Evolutionary conservation across 2,888 invertebrate species (phyloP), one percentile per base, ranked within the genome.

Genomic region (Corythucha ciliata): DNA sequence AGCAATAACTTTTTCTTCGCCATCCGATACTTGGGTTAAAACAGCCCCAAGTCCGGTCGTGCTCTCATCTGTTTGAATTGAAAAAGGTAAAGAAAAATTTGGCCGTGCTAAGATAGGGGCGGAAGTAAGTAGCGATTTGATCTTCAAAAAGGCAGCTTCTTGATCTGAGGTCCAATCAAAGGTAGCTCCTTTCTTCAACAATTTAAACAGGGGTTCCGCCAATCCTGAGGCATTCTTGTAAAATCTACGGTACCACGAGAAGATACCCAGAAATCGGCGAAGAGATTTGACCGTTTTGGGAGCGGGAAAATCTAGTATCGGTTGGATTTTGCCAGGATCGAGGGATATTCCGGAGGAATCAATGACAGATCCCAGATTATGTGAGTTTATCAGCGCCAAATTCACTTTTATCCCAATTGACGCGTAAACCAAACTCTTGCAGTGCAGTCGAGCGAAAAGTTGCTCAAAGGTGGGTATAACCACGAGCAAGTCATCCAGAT

Each of bases 161-260:
- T 57, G 53, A 4, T 37, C 48, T 0, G 16, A 8, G 0, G 25
- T 37, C 57, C 54, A 58, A 3, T 20, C 18, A 57, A 39, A 49
- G n/a, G 10, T 5, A 5, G 12, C 16, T 3, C 14, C 40, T 18
- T 55, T 58, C 25, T 57, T 55, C 2, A 59, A 25, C 5, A 64
- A 40, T 1, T 52, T 21, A 10, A 55, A 61, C 6, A 64, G 41
- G 0, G 61, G 60, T 6, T 53, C 58, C 1, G 51, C 50, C 1
- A 57, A 14, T 0, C 57, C 55, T 0, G 61, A 54, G 27, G 59
- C 59, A 29, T 62, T 49, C 0, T 53, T 54, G 2, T 63, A 54
- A 37, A 62, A 63, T 1, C 58, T 55, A 1, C 62, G 54, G 39
- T 57, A 57, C 57, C 57, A 57, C 4, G 53, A 52, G 1, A 53